Evolutionary conservation across 2,797 vertebrate genomes (phyloP), one percentile per base, ranked within the genome.

Genomic region (Dicrostonyx torquatus): DNA sequence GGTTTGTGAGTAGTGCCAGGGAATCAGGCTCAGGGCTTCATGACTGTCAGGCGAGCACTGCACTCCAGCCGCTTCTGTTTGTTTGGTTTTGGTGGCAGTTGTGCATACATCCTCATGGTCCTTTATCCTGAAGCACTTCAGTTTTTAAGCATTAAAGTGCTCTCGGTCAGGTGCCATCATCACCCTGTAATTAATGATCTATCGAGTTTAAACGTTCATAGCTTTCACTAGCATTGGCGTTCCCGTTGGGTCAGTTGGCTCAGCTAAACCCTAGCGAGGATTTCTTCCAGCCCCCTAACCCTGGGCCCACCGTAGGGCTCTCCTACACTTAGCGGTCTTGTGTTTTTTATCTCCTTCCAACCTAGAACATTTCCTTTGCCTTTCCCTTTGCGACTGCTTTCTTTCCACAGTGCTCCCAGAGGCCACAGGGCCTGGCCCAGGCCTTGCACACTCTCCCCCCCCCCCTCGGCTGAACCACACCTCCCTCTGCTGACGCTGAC

Each of bases 281-380:
- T 37, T 82, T 85, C 40, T 18, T 31, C 29, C n/a, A 13, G 18
- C 12, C 64, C 6, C 1, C 5, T 0, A 11, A 83, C 11, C 13
- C 22, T 12, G 26, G 50, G 73, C 37, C 50, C 14, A 13, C 78
- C 68, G 55, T 58, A 15, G 50, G 24, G 40, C 64, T 55, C 60
- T 62, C 34, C 70, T 66, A 29, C 29, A 9, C 50, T 86, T 34
- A 18, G 5, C 83, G 29, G 11, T 34, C 64, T 34, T 58, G 8
- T 83, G 22, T 79, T 18, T 18, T 90, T 86, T 62, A 83, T 45
- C 34, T 88, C 37, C 64, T 95, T 94, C 87, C n/a, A 79, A 26
- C 88, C 60, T 92, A 66, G 72, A 93, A 75, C 26, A 29, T 87
- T 83, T 29, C 75, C 6, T 37, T 73, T 68, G 60, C 70, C n/a